phyloP scores from a whole-genome alignment of 1,140 invertebrate genomes.

The Pseudomyrmex concolor region DNA sequence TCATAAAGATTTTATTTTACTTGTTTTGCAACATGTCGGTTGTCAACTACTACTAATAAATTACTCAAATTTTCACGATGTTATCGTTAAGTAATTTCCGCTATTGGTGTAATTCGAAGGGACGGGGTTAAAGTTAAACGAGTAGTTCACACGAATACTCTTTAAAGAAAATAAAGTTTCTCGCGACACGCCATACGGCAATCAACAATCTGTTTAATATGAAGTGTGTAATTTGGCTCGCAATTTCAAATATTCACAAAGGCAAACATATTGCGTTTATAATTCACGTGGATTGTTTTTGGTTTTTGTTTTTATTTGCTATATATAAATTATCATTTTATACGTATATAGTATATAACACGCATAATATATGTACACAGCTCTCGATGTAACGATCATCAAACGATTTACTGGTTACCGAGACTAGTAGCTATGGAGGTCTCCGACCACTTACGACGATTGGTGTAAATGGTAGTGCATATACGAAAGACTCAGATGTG shows the following conservation, averaged over 20 bases:
- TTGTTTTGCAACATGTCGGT: slow-evolving; percentile 21
- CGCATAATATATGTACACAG: neutral
- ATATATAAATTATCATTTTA: slow-evolving; percentile 17
- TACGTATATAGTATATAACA: neutral
- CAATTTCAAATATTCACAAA: slow-evolving; percentile 19
- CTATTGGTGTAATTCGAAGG: slow-evolving; percentile 15
- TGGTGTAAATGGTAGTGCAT: slow-evolving; percentile 25
- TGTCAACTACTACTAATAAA: slow-evolving; percentile 33
- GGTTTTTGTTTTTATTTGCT: slow-evolving; percentile 1
- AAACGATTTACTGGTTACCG: slow-evolving; percentile 34
- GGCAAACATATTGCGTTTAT: neutral
- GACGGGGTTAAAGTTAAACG: too few species aligned
- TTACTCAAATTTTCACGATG: slow-evolving; percentile 6
- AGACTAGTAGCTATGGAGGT: slow-evolving; percentile 28
- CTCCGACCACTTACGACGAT: slow-evolving; percentile 8
- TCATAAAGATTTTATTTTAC: slow-evolving; percentile 31
- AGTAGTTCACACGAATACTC: too few species aligned
- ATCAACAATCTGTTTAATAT: slow-evolving; percentile 19
- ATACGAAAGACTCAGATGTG: too few species aligned
- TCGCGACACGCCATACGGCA: neutral
- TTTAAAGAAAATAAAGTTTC: too few species aligned
- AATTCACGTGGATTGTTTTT: neutral
- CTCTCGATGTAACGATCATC: slow-evolving; percentile 34
- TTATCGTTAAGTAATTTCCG: neutral
- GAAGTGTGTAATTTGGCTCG: slow-evolving; percentile 18